Evolutionary conservation across 2,797 vertebrate species (phyloP).

Genomic region (Aldrovandia affinis): DNA sequence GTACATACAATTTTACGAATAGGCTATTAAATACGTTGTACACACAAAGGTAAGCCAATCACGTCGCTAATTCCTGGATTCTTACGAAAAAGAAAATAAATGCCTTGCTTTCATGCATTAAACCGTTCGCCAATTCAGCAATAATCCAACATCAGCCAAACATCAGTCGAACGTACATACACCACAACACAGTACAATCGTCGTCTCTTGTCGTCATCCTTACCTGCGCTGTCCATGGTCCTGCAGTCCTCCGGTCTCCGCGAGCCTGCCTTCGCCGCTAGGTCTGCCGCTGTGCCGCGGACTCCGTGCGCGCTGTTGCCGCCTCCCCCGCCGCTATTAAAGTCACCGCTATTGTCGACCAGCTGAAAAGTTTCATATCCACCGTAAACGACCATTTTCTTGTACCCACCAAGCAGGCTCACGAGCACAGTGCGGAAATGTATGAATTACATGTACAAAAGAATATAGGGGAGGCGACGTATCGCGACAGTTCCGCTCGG

Average conservation of each 20-base stretch:
- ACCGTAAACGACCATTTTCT: constrained; percentile 91
- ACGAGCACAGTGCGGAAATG: constrained; percentile 66
- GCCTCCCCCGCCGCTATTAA: constrained; percentile 71
- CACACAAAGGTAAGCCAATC: not conserved
- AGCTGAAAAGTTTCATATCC: constrained; percentile 96
- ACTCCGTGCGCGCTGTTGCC: constrained; percentile 57
- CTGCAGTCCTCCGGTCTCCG: constrained; percentile 77
- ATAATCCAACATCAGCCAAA: not conserved
- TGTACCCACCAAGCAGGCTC: constrained; percentile 94
- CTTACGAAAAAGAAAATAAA: not conserved
- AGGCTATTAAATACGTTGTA: not conserved
- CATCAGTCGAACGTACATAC: not conserved
- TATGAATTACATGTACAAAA: constrained; percentile 39
- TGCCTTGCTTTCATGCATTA: not conserved
- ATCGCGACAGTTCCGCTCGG: not conserved
- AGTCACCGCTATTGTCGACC: constrained; percentile 91
- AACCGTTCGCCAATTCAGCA: not conserved
- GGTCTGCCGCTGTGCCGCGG: constrained; percentile 68
- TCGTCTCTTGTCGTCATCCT: constrained; percentile 31
- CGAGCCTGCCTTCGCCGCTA: constrained; percentile 74
- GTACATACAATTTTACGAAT: not conserved
- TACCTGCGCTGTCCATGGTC: constrained; percentile 99
- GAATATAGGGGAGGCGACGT: not conserved
- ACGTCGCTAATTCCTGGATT: not conserved
- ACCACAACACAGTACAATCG: not conserved